Evolutionary conservation across 2,888 invertebrate species (phyloP).

Genomic region (Drosophila birchii): DNA sequence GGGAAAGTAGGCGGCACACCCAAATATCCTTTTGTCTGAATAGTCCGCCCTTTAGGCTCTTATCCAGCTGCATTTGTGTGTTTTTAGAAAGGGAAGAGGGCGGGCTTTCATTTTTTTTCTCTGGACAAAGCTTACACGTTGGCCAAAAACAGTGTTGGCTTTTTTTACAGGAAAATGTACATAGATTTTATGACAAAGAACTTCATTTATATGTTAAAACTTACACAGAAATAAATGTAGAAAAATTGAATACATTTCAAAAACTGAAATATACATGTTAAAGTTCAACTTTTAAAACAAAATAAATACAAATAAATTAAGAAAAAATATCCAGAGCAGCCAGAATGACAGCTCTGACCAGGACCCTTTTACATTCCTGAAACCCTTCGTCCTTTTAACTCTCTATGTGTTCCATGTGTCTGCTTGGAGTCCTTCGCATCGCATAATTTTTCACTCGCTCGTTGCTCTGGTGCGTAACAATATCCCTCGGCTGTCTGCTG

Average conservation of each 20-base stretch:
- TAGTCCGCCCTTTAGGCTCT: conserved; percentile 5
- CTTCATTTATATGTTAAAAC: background rate
- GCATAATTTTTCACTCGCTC: conserved; percentile 78
- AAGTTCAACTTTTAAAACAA: background rate
- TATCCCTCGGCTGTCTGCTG: conserved; percentile 48
- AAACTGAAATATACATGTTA: background rate
- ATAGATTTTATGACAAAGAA: too few species aligned
- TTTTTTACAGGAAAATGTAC: too few species aligned
- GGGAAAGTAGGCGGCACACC: conserved; percentile 28
- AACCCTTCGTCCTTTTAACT: conserved; percentile 9
- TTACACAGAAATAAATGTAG: too few species aligned
- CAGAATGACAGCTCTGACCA: conserved; percentile 1
- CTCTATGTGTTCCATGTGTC: conserved; percentile 25
- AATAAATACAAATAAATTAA: background rate
- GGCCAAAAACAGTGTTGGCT: too few species aligned
- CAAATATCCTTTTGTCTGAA: conserved; percentile 34
- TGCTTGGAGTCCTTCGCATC: conserved; percentile 51
- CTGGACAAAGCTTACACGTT: background rate
- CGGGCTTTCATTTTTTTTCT: conserved; percentile 3
- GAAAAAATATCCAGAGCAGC: conserved; percentile 1
- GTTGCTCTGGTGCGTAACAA: conserved; percentile 55
- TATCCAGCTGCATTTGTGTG: conserved; percentile 18
- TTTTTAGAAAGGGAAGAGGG: conserved; percentile 1
- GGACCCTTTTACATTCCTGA: background rate
- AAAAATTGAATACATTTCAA: background rate